Evolutionary conservation across 2,113 vertebrate species (phyloP), one percentile per base, ranked within the genome.

Genomic region (Nothoprocta perdicaria): DNA sequence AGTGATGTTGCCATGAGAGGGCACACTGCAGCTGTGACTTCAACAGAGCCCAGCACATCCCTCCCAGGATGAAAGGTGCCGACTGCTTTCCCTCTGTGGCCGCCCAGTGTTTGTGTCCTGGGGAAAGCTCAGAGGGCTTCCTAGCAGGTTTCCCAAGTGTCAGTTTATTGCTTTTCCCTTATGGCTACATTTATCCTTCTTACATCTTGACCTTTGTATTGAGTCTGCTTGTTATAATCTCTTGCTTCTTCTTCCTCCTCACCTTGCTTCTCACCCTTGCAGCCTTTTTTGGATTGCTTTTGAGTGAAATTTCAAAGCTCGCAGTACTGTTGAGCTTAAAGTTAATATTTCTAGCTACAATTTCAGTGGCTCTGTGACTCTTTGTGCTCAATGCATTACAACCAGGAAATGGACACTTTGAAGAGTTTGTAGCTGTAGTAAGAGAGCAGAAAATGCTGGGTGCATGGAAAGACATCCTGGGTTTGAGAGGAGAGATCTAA

Each of bases 1-100:
- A 68, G 57, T 72, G 63, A 87, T 87, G 81, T 76, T 95, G 92
- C 95, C 94, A 61, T 96, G 84, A 97, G 96, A 93, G 94, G 94
- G 94, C 95, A 96, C 92, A 83, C 84, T 93, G 80, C 71, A 50
- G 85, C 85, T 90, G 75, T 5, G 46, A 33, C 74, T 96, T 88
- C 60, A 40, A n/a, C 19, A 6, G 3, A 57, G 82, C 40, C 53
- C 84, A 18, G 40, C 16, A 71, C 46, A 71, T 4, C 23, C 79
- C 31, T 80, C 35, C 1, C 18, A 62, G 76, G 63, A 48, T 21
- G 46, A 80, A 18, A 65, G 57, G 22, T 10, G 40, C 57, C 33
- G 2, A 41, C 27, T 78, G 4, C 24, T 77, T 83, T 38, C 26
- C 67, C 29, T 66, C 22, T 26, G 74, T 88, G 50, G 12, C 18